These are phyloP conservation scores for Nannobrachium achirus DNA, from an alignment of 2,113 vertebrate species.

Conservation along the genomic window DNA sequence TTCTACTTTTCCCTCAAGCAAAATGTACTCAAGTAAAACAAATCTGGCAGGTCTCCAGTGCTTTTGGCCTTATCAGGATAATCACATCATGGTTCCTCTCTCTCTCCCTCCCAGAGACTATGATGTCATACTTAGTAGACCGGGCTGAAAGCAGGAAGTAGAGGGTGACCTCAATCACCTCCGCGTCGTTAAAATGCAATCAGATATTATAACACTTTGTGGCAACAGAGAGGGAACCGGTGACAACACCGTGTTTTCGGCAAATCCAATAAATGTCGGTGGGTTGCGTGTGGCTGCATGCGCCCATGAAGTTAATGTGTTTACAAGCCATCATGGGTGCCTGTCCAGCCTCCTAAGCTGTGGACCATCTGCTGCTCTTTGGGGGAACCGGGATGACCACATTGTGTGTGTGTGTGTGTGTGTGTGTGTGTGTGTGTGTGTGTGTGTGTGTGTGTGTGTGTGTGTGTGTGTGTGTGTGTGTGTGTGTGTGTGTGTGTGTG, in stretches of 20 bases:
- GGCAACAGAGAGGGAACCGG: constrained; percentile 1
- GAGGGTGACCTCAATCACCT: constrained; percentile 16
- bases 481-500: too few relatives aligned
- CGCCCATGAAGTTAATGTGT: constrained; percentile 35
- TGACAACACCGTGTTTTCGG: constrained; percentile 32
- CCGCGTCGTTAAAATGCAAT: constrained; percentile 45
- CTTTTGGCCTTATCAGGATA: constrained; percentile 31
- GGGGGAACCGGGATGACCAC: constrained; percentile 15
- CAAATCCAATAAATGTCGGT: constrained; percentile 41
- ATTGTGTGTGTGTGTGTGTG: constrained; percentile 10
- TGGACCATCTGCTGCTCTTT: constrained; percentile 57
- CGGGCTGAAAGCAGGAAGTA: neutral
- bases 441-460: too few relatives aligned
- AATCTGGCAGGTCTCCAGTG: constrained; percentile 14
- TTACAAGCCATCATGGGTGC: constrained; percentile 34
- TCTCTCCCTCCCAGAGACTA: constrained; percentile 29
- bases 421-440: too few relatives aligned
- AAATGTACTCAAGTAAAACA: too few relatives aligned
- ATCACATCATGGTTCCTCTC: constrained; percentile 34
- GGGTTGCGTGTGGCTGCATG: constrained; percentile 24
- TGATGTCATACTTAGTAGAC: constrained; percentile 40
- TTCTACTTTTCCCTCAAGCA: too few relatives aligned
- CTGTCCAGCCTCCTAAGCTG: constrained; percentile 34
- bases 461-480: too few relatives aligned
- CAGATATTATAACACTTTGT: constrained; percentile 8